Evolutionary conservation across 1,140 invertebrate genomes (phyloP).

Genomic region (Leguminivora glycinivorella): DNA sequence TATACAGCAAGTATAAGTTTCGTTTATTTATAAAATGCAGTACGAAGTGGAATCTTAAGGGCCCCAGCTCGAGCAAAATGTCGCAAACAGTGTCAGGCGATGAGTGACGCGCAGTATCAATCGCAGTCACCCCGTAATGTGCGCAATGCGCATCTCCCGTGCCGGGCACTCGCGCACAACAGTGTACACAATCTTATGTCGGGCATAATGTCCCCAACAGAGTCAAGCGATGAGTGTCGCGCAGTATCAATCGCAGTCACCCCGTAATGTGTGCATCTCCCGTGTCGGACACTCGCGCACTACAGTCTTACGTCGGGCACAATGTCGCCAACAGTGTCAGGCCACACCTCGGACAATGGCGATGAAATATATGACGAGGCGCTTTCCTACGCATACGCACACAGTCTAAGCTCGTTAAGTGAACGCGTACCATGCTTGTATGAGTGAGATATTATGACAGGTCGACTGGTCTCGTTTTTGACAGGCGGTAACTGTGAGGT

Average conservation of each 20-base stretch:
- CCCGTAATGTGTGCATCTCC: slow-evolving; percentile 19
- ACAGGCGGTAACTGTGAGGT: too few relatives aligned
- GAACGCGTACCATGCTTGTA: too few relatives aligned
- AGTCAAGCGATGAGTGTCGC: slow-evolving; percentile 24
- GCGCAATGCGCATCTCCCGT: slow-evolving; percentile 19
- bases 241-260: slow-evolving; percentile 23
- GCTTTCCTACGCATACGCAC: too few relatives aligned
- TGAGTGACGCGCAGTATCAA: slow-evolving; percentile 25
- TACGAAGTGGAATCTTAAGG: not conserved
- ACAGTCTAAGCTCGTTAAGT: too few relatives aligned
- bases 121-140: slow-evolving; percentile 26
- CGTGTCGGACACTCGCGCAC: not conserved
- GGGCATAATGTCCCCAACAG: slow-evolving; percentile 5
- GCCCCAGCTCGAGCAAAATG: not conserved
- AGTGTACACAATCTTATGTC: not conserved
- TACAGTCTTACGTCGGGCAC: not conserved
- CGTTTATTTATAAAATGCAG: too few relatives aligned
- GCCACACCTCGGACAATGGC: too few relatives aligned
- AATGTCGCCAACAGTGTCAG: slow-evolving; percentile 15
- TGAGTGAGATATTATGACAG: too few relatives aligned
- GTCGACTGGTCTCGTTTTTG: too few relatives aligned
- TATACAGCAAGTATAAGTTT: too few relatives aligned
- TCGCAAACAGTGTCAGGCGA: slow-evolving; percentile 19
- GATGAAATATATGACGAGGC: too few relatives aligned
- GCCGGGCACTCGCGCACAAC: not conserved